A percentile compares a stretch with the other conserved stretches of the same genome.
Evolutionary conservation across 1,140 invertebrate genomes (phyloP).

Genomic region (Diuraphis noxia): DNA sequence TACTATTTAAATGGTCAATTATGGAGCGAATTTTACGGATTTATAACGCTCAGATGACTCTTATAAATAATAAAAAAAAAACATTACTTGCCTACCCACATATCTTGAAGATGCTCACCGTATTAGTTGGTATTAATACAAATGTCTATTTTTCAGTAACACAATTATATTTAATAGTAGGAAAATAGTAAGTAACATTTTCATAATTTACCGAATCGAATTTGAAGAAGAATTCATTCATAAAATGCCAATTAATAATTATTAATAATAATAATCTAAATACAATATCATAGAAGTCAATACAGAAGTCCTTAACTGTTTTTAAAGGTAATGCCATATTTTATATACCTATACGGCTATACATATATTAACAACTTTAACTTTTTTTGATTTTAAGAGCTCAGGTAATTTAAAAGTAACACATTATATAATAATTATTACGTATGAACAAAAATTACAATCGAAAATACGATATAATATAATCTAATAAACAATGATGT

Average conservation of each 20-base stretch:
- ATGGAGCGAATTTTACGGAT: conserved; percentile 28
- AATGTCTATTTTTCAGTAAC: neutral
- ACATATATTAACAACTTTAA: neutral
- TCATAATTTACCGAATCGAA: conserved; percentile 2
- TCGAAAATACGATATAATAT: neutral
- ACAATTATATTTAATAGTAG: conserved; percentile 6
- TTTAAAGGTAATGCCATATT: neutral
- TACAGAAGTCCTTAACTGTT: neutral
- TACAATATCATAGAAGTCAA: neutral
- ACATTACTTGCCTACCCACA: neutral
- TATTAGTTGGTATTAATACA: neutral
- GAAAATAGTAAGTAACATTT: neutral
- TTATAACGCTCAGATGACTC: conserved; percentile 50
- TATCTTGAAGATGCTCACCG: neutral
- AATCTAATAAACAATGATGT: neutral
- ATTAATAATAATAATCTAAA: conserved; percentile 6
- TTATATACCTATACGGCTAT: too few species aligned
- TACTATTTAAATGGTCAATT: conserved; percentile 51
- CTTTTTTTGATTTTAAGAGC: neutral
- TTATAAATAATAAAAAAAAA: conserved; percentile 35
- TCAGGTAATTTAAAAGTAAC: neutral
- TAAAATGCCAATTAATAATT: neutral
- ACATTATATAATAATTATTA: neutral
- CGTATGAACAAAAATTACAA: neutral
- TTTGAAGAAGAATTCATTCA: neutral